Evolutionary conservation across 2,797 vertebrate genomes (phyloP).

Genomic region (Microchirus variegatus): DNA sequence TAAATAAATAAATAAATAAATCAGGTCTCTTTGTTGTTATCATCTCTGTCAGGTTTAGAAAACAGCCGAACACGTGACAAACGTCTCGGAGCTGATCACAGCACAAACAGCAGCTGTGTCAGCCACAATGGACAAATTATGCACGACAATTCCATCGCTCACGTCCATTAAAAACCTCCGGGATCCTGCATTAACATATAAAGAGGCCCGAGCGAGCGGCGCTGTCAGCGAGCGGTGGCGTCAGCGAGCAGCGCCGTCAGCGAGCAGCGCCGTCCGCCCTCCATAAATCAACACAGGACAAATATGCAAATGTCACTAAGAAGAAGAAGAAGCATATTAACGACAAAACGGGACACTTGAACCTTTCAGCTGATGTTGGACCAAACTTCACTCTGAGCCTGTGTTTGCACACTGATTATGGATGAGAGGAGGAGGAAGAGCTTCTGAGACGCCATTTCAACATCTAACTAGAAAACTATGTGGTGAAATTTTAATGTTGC

Average conservation of each 20-base stretch:
- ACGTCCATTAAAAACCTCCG: slow-evolving; percentile 76
- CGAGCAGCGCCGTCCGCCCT: too few species aligned
- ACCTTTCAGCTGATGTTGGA: slow-evolving; percentile 66
- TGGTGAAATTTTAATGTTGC: too few species aligned
- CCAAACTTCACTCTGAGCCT: slow-evolving; percentile 67
- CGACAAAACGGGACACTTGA: slow-evolving; percentile 70
- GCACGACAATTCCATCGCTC: slow-evolving; percentile 72
- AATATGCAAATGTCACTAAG: too few species aligned
- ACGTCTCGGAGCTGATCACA: slow-evolving; percentile 46
- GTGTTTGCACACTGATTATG: slow-evolving; percentile 70
- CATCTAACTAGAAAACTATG: slow-evolving; percentile 69
- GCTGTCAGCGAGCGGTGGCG: slow-evolving; percentile 16
- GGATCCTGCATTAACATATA: slow-evolving; percentile 84
- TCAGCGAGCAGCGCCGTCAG: too few species aligned
- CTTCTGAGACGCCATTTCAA: slow-evolving; percentile 46
- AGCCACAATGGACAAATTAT: slow-evolving; percentile 83
- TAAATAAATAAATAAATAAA: slow-evolving; percentile 44
- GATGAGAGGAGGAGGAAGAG: slow-evolving; percentile 60
- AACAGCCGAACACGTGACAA: slow-evolving; percentile 76
- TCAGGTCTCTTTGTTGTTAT: slow-evolving; percentile 56
- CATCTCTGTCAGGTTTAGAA: slow-evolving; percentile 68
- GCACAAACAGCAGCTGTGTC: slow-evolving; percentile 65
- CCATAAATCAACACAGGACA: too few species aligned
- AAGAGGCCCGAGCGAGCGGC: slow-evolving; percentile 74
- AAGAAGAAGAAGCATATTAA: slow-evolving; percentile 81